Base-by-base conservation (phyloP, 2,113 vertebrate species). In the Zosterops hypoxanthus region DNA sequence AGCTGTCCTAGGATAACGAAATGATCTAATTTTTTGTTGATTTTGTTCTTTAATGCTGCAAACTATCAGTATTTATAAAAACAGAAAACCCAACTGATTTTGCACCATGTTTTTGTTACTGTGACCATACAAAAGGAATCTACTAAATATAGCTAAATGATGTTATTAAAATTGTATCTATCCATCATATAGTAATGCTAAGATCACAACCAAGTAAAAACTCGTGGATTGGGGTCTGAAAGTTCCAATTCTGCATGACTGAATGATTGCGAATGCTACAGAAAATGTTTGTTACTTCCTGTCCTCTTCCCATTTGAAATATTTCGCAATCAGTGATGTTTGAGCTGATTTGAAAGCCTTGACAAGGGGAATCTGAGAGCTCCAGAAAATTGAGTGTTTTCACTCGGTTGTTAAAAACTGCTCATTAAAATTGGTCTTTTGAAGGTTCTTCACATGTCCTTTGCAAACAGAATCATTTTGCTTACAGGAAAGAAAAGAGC, bases 31-130 rank as follows among this genome's bases (percentile, higher is more conserved):
- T 95, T 97, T 93, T 80, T 95, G 64, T 95, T 92, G 92, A 90
- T 97, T 97, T 94, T 96, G 55, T 97, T 98, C 95, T 92, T 97
- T 95, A 96, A 97, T 98, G 98, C 97, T 97, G 97, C 97, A 98
- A 94, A 96, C 94, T 88, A 93, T 97, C 98, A 98, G 98, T 98
- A 98, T 98, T 98, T 97, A 97, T 97, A 94, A 95, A 98, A 97
- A 28, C 86, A 66, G 79, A 88, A 68, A 97, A 77, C 23, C 76
- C 93, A 75, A 97, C 96, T 97, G 98, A 98, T 98, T 96, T 98
- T 97, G 98, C 98, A 97, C 97, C 97, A 88, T 96, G 87, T 95
- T 98, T 97, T 96, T 97, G 96, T 98, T 98, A 97, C 98, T 97
- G 97, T 98, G 97, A 97, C 96, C 97, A 88, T 89, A 92, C 95